phyloP scores from a whole-genome alignment of 2,797 vertebrate genomes.

The Strix occidentalis region DNA sequence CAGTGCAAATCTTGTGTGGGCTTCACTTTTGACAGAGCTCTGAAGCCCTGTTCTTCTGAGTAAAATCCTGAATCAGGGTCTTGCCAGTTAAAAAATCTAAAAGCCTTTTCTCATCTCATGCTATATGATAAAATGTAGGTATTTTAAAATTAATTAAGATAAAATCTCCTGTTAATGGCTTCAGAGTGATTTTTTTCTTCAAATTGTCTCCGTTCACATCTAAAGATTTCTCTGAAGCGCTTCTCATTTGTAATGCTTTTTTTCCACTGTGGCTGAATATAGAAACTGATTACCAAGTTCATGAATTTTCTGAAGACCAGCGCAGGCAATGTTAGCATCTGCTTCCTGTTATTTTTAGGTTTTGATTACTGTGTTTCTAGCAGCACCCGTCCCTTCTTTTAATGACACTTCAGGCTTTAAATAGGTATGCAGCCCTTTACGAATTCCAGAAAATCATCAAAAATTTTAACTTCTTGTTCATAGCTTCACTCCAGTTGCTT shows the following conservation, averaged over 20 bases:
- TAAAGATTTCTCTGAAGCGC: constrained; percentile 51
- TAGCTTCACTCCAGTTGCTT: not conserved
- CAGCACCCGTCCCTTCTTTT: constrained; percentile 6
- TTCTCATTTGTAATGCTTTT: constrained; percentile 35
- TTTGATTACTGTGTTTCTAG: constrained; percentile 48
- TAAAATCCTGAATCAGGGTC: not conserved
- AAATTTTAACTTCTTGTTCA: not conserved
- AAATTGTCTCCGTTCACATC: constrained; percentile 39
- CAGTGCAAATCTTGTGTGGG: fast-evolving
- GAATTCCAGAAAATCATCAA: not conserved
- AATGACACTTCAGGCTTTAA: constrained; percentile 31
- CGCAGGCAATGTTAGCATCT: constrained; percentile 44
- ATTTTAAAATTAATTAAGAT: constrained; percentile 54
- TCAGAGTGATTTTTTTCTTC: constrained; percentile 18
- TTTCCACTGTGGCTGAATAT: constrained; percentile 40
- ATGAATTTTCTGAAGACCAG: constrained; percentile 56
- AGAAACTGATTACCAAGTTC: constrained; percentile 58
- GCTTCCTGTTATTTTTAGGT: constrained; percentile 57
- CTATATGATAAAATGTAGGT: not conserved
- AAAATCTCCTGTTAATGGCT: constrained; percentile 27
- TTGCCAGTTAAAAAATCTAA: not conserved
- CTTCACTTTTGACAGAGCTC: not conserved
- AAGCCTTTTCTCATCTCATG: not conserved
- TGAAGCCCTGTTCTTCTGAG: not conserved
- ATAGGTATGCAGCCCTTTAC: not conserved